These are phyloP conservation scores for Fragum fragum DNA, from an alignment of 2,888 invertebrate species.

Conservation along the genomic window DNA sequence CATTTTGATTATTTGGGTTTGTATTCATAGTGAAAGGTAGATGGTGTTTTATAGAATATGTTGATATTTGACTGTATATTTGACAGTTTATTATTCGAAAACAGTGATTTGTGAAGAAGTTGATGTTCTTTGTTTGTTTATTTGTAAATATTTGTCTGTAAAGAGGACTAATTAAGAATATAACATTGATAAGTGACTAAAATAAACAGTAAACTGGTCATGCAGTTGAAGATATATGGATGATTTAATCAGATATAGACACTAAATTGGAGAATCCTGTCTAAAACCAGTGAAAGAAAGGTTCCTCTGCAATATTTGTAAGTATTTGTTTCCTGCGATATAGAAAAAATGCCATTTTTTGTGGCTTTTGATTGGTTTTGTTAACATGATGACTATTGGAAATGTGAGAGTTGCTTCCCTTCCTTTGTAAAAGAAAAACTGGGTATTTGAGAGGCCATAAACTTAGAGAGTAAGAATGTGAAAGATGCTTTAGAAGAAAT, in stretches of 20 bases:
- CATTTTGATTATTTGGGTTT: conserved; percentile 48
- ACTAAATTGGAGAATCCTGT: background rate
- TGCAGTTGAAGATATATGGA: background rate
- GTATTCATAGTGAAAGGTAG: background rate
- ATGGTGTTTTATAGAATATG: background rate
- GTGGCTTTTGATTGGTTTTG: background rate
- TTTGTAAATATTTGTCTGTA: background rate
- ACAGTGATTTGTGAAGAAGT: background rate
- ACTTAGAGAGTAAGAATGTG: background rate
- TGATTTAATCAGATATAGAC: background rate
- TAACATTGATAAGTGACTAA: background rate
- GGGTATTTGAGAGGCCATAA: conserved; percentile 45
- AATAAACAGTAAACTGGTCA: background rate
- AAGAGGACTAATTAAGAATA: background rate
- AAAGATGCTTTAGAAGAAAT: no score
- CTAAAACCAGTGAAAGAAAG: background rate
- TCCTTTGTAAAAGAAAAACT: conserved; percentile 18
- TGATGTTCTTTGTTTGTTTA: background rate
- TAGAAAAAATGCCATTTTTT: background rate
- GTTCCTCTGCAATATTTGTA: background rate
- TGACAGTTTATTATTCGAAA: background rate
- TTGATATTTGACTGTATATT: background rate
- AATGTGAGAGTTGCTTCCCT: conserved; percentile 38
- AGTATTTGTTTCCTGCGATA: background rate
- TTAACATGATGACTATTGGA: background rate